Conservation (phyloP, 2,888 invertebrate genomes). For the Spodoptera littoralis region DNA sequence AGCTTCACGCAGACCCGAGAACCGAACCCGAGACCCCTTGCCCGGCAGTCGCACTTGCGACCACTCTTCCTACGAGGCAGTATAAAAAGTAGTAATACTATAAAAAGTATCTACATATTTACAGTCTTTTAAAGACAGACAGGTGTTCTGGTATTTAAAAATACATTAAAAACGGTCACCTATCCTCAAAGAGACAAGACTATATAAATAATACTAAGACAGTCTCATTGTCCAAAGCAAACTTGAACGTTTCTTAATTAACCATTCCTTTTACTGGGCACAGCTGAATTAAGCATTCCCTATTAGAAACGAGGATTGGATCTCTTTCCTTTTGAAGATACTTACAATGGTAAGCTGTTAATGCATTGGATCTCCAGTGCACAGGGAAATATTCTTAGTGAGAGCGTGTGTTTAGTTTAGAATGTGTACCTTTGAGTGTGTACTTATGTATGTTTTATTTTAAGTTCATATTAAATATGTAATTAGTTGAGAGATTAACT, state of each 20-base stretch:
- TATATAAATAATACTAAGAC: slow-evolving; percentile 22
- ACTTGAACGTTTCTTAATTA: slow-evolving; percentile 38
- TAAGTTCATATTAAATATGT: too few relatives aligned
- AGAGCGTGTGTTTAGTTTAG: not conserved
- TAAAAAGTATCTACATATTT: too few relatives aligned
- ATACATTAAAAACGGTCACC: not conserved
- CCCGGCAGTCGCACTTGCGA: too few relatives aligned
- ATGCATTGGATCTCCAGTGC: slow-evolving; percentile 14
- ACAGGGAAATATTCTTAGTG: not conserved
- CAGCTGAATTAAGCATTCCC: slow-evolving; percentile 41
- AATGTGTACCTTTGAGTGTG: too few relatives aligned
- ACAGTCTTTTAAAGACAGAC: too few relatives aligned
- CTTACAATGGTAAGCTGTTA: slow-evolving; percentile 37
- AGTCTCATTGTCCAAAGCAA: slow-evolving; percentile 12
- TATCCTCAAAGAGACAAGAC: slow-evolving; percentile 7
- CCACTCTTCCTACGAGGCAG: too few relatives aligned
- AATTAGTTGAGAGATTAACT: too few relatives aligned
- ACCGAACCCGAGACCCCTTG: too few relatives aligned
- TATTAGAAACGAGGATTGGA: slow-evolving; percentile 30
- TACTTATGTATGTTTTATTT: too few relatives aligned
- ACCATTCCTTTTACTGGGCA: slow-evolving; percentile 35
- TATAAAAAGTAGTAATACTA: too few relatives aligned
- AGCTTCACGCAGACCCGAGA: too few relatives aligned
- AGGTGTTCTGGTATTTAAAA: not conserved
- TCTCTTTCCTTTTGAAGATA: slow-evolving; percentile 24